Conservation (phyloP, 2,113 vertebrate genomes). For the Octodon degus region DNA sequence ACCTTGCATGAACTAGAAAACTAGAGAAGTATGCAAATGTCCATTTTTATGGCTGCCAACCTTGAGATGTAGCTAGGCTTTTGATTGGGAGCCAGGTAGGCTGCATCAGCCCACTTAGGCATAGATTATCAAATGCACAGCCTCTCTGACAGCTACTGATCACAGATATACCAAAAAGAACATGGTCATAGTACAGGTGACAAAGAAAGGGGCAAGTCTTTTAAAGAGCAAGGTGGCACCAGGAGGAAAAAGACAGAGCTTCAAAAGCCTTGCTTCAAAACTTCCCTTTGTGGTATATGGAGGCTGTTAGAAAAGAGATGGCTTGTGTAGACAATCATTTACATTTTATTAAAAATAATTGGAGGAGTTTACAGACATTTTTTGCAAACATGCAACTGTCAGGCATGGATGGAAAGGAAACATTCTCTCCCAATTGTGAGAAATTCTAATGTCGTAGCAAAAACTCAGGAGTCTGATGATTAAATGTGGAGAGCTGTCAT, state of each 20-base stretch:
- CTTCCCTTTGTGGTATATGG: not conserved
- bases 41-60: conserved; percentile 26
- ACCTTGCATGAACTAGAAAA: conserved; percentile 53
- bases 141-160: conserved; percentile 62
- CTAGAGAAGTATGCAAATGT: conserved; percentile 43
- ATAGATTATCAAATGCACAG: conserved; percentile 46
- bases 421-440: conserved; percentile 73
- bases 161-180: conserved; percentile 63
- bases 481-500: conserved; percentile 84
- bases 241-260: conserved; percentile 34
- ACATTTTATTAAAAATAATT: conserved; percentile 82
- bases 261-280: not conserved
- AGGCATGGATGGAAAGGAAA: conserved; percentile 76
- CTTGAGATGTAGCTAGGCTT: conserved; percentile 50
- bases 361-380: conserved; percentile 72
- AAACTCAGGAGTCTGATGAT: conserved; percentile 83
- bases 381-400: conserved; percentile 67
- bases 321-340: conserved; percentile 67
- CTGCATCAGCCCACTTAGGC: not conserved
- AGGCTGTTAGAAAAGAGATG: not conserved
- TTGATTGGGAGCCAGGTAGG: not conserved
- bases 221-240: not conserved
- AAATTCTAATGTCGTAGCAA: conserved; percentile 77
- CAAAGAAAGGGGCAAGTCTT: not conserved
- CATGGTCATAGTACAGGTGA: conserved; percentile 54